Evolutionary conservation across 2,113 vertebrate genomes (phyloP), one percentile per base, ranked within the genome.

Genomic region (Mola mola): DNA sequence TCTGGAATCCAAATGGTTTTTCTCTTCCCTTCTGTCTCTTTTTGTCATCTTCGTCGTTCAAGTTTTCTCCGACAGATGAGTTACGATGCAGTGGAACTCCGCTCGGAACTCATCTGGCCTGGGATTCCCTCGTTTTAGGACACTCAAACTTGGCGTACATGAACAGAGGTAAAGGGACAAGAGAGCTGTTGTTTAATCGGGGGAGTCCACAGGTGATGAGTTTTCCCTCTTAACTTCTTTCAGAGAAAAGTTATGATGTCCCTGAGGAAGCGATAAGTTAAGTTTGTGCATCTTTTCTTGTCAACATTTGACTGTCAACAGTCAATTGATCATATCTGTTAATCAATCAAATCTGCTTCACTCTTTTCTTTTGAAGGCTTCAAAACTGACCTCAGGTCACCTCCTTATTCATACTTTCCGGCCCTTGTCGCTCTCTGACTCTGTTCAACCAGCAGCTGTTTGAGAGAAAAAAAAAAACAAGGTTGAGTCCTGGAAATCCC

Each of bases 71-170:
- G 36, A 63, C 52, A 25, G 52, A 50, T 76, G 72, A 76, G 22
- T 71, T 52, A 75, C 0, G 44, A 60, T 43, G 20, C 12, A 8
- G 26, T 34, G 49, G 21, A 41, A 12, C 26, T 53, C 34, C 8
- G n/a, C n/a, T n/a, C n/a, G n/a, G 4, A 36, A 3, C 31, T 28
- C 8, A 9, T 46, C 48, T 20, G 40, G 31, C 13, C 40, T 16
- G 73, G 68, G 64, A 61, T 81, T 81, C 78, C 73, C 73, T 53
- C 25, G 19, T 66, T 58, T 55, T 38, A 61, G 46, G 67, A 66
- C 58, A 53, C 22, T 52, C 25, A 19, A 22, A n/a, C 12, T 50
- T 49, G 66, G 53, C 36, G 1, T 2, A 4, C 8, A 3, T 8
- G n/a, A 47, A 19, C 0, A 1, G 37, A 17, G 37, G 13, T 8